Conservation (phyloP, 2,888 invertebrate genomes). For the Stenichneumon culpator region DNA sequence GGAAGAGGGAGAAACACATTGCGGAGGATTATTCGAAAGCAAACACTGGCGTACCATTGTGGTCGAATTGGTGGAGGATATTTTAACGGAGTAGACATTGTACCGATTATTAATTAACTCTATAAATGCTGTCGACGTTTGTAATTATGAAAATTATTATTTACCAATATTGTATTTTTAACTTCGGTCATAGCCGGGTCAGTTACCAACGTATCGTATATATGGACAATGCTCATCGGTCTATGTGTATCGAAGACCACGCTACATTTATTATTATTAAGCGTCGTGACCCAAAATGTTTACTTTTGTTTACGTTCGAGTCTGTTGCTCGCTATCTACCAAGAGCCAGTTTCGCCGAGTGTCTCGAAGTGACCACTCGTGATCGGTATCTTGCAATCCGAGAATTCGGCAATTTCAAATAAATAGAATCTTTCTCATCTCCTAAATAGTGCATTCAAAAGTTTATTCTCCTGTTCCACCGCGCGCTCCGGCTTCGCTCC, state of each 20-base stretch:
- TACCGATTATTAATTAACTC: slow-evolving; percentile 46
- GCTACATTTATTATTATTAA: background rate
- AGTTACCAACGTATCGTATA: background rate
- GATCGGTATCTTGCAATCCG: no score
- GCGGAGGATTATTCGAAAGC: slow-evolving; percentile 51
- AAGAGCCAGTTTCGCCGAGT: no score
- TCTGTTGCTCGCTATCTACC: no score
- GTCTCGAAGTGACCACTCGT: no score
- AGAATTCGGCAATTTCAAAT: no score
- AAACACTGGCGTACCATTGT: slow-evolving; percentile 16
- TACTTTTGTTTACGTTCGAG: no score
- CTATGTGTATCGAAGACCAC: no score
- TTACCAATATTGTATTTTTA: background rate
- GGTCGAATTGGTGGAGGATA: slow-evolving; percentile 25
- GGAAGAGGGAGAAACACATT: slow-evolving; percentile 31
- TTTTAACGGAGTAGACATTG: slow-evolving; percentile 40
- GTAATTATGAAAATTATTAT: slow-evolving; percentile 3
- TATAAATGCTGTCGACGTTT: background rate
- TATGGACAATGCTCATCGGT: background rate
- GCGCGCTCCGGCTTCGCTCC: no score
- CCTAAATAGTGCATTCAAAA: no score
- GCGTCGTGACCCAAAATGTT: no score
- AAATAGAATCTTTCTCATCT: no score
- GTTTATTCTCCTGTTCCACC: no score
- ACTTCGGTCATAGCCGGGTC: background rate